These are phyloP conservation scores for Zaprionus nigranus DNA, from an alignment of 1,140 invertebrate species.

Conservation along the genomic window DNA sequence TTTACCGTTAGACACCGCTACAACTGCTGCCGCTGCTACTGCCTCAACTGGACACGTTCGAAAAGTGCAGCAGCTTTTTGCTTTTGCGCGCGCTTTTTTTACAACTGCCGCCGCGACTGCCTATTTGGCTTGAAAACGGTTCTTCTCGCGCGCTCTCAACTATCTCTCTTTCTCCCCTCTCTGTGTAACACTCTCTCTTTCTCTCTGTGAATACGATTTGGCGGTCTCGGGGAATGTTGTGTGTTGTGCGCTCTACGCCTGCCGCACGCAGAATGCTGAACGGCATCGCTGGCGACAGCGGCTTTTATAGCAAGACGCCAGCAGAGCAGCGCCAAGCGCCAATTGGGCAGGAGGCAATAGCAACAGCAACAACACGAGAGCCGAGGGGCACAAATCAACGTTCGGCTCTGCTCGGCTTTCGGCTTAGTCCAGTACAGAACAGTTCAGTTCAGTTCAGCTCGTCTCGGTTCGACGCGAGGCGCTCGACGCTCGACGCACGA, in stretches of 20 bases:
- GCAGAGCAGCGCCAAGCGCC: not conserved
- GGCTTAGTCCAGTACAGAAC: slow-evolving; percentile 2
- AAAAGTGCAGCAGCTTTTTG: slow-evolving; percentile 10
- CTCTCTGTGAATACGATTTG: not conserved
- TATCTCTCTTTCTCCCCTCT: not conserved
- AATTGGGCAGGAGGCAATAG: not conserved
- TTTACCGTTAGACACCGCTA: slow-evolving; percentile 19
- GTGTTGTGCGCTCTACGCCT: slow-evolving; percentile 62
- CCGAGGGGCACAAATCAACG: not conserved
- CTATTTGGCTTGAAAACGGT: slow-evolving; percentile 23
- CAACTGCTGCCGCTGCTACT: not conserved
- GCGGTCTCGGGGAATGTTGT: not conserved
- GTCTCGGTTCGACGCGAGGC: slow-evolving; percentile 8
- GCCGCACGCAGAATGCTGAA: slow-evolving; percentile 75
- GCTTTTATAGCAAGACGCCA: slow-evolving; percentile 60
- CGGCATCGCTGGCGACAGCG: slow-evolving; percentile 30
- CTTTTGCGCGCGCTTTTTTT: slow-evolving; percentile 78
- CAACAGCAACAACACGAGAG: not conserved
- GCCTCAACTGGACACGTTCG: not conserved
- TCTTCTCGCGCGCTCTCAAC: not conserved
- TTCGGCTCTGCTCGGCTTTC: slow-evolving; percentile 28
- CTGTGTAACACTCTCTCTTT: not conserved
- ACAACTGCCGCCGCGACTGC: slow-evolving; percentile 36
- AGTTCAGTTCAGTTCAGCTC: not conserved
- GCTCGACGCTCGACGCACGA: slow-evolving; percentile 5